Evolutionary conservation across 2,113 vertebrate genomes (phyloP), one percentile per base, ranked within the genome.

Genomic region (Lagopus muta): DNA sequence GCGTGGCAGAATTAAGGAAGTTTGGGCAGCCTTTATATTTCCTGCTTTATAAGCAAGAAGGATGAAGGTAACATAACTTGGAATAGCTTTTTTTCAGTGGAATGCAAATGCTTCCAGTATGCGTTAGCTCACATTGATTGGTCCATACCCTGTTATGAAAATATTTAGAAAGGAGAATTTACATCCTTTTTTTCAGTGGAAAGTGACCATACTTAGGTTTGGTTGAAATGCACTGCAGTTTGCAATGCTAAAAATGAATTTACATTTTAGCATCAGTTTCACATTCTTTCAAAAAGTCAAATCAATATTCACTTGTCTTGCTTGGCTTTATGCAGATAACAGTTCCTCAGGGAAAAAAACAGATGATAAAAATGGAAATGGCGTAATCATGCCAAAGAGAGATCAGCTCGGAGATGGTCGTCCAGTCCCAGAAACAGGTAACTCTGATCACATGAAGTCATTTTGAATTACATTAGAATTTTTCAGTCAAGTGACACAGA

Each of bases 341-440:
- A 96, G 88, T 73, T 95, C 97, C 87, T 98, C 97, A 95, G 97
- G 93, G 84, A 97, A 96, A 81, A 96, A 94, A 45, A 94, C 94
- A 65, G 96, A 97, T 95, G 97, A 93, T 83, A 98, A 97, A 90
- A 84, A 94, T 42, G 96, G 95, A 61, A 97, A 91, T 75, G 96
- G 97, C 82, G 52, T 97, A 90, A 96, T 95, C 50, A 78, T 97
- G 84, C 97, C 98, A 32, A 99, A 98, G 96, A 96, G 87, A 9
- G 91, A 97, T 82, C 93, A 88, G 73, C 88, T 85, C 17, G 97
- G 95, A 93, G 97, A 97, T 69, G 98, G 98, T 80, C 98, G 96
- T 89, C 98, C 98, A 40, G 97, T 93, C 30, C 99, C 99, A 52
- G 99, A 99, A 97, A 97, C 99, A 98, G 99, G 99, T 99, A 88